Base-by-base conservation (phyloP, 2,888 invertebrate genomes). In the Calameuta pallipes region DNA sequence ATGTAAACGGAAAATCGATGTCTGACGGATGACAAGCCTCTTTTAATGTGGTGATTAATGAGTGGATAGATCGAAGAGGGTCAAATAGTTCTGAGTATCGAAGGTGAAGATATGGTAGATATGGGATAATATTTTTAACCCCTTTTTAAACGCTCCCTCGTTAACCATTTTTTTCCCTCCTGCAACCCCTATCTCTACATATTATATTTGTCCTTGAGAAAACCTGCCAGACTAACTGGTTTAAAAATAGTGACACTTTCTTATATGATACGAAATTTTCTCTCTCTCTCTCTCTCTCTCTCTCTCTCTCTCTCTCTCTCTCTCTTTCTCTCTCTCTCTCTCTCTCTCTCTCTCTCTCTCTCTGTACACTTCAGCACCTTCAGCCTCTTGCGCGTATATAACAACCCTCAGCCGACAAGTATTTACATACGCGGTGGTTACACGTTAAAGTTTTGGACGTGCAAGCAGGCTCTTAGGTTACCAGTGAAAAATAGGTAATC, bases 1-100 rank as follows among this genome's bases (percentile, higher is more conserved):
- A 87, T 83, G 86, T 87, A 87, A 83, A 83, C 81, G 83, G 82
- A 86, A 86, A 85, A 84, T 84, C 85, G 56, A 23, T 56, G 23
- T 56, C 23, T 23, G 56, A 56, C 56, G 56, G 23, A 23, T 56
- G 56, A 23, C 56, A 23, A 56, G 0, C 9, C 56, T 9, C 2
- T 56, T 56, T 56, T 56, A 56, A 56, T 9, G 56, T 9, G 9
- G 9, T 23, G 23, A 56, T 9, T 56, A 23, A 56, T 23, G 23
- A 0, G 56, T 9, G 23, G 23, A 56, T 23, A 56, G 56, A 56
- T 56, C 41, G 41, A 41, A 15, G 15, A 6, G 41, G 41, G 41
- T 15, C 6, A 6, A 15, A 6, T 41, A 6, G 15, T 4, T 41
- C 15, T 6, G 6, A 41, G 15, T 41, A 41, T 15, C 41, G 15